phyloP scores from a whole-genome alignment of 2,888 invertebrate species.

The Platycnemis pennipes region DNA sequence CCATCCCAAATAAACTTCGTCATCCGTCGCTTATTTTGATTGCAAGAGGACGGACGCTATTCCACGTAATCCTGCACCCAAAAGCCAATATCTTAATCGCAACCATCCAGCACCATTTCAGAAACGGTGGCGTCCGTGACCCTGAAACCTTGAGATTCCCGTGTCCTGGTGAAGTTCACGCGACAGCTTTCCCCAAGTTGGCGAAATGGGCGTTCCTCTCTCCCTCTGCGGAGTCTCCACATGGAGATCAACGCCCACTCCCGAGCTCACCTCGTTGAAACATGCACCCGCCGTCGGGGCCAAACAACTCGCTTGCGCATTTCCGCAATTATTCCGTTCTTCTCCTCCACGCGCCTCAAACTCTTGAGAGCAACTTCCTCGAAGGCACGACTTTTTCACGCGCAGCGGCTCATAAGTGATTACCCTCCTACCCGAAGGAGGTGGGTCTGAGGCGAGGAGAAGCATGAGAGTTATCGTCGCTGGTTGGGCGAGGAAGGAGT shows the following conservation, averaged over 20 bases:
- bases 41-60: too few species aligned
- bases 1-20: too few species aligned
- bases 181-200: background rate
- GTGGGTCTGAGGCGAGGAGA: too few species aligned
- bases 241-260: background rate
- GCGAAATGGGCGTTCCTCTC: background rate
- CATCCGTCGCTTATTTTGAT: too few species aligned
- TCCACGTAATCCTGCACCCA: too few species aligned
- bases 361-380: background rate
- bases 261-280: background rate
- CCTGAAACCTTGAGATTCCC: background rate
- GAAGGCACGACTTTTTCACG: background rate
- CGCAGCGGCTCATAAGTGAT: background rate
- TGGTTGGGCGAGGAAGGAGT: too few species aligned
- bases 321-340: constrained; percentile 23
- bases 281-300: background rate
- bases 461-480: too few species aligned
- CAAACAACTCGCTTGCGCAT: background rate
- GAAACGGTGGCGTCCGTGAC: background rate
- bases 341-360: background rate
- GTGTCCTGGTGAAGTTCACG: background rate
- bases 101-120: background rate
- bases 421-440: background rate
- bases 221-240: background rate
- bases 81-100: background rate